Evolutionary conservation across 2,113 vertebrate genomes (phyloP).

Genomic region (Reinhardtius hippoglossoides): DNA sequence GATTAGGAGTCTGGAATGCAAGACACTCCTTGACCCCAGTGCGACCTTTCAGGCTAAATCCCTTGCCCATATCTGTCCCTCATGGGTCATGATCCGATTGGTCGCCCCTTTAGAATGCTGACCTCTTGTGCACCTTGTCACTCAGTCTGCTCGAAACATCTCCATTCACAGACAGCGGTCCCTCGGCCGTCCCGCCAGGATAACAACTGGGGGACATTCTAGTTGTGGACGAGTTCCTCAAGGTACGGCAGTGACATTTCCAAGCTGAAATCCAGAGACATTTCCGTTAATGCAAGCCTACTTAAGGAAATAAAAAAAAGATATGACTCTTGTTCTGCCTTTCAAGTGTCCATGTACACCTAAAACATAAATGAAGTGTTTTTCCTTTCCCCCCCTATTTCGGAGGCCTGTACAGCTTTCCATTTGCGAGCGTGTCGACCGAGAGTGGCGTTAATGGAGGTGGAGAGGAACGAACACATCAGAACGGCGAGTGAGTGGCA

Average conservation of each 20-base stretch:
- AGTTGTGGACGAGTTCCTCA: slow-evolving; percentile 16
- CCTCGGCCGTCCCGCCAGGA: slow-evolving; percentile 41
- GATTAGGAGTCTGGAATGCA: slow-evolving; percentile 82
- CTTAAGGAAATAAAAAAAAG: slow-evolving; percentile 34
- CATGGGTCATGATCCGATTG: slow-evolving; percentile 83
- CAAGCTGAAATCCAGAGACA: slow-evolving; percentile 37
- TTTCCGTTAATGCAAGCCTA: slow-evolving; percentile 58
- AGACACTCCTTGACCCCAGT: slow-evolving; percentile 77
- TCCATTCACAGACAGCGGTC: slow-evolving; percentile 61
- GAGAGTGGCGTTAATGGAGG: slow-evolving; percentile 75
- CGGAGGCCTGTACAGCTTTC: slow-evolving; percentile 55
- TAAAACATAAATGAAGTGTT: slow-evolving; percentile 81
- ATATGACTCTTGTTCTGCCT: slow-evolving; percentile 72
- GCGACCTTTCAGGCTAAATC: slow-evolving; percentile 78
- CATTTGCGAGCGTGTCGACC: slow-evolving; percentile 76
- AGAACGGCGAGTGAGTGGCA: slow-evolving; percentile 76
- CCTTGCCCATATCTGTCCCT: slow-evolving; percentile 79
- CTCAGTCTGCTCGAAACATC: slow-evolving; percentile 69
- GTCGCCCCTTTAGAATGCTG: slow-evolving; percentile 78
- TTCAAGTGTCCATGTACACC: slow-evolving; percentile 74
- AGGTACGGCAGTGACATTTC: slow-evolving; percentile 31
- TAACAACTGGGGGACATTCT: slow-evolving; percentile 47
- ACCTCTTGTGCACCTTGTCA: slow-evolving; percentile 73
- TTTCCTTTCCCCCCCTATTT: slow-evolving; percentile 46
- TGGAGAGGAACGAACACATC: slow-evolving; percentile 73